phyloP scores from a whole-genome alignment of 2,888 invertebrate species.

The Leptinotarsa juncta region DNA sequence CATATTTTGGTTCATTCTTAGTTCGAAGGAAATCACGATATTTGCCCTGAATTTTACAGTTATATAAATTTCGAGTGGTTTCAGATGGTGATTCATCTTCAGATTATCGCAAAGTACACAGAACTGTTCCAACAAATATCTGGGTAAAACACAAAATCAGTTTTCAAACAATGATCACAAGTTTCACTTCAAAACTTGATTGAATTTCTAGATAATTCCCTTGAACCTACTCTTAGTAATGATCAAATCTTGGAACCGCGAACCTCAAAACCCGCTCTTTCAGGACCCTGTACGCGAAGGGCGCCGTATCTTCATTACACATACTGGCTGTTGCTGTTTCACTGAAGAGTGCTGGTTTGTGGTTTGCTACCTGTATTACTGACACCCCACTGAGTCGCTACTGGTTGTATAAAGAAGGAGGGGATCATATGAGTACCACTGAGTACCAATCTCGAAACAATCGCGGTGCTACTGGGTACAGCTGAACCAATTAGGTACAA shows the following conservation, averaged over 20 bases:
- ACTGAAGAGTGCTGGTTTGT: constrained; percentile 36
- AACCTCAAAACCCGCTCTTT: neutral
- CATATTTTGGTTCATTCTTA: no score
- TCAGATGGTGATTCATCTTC: no score
- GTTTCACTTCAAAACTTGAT: no score
- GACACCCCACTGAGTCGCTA: constrained; percentile 51
- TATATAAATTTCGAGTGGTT: no score
- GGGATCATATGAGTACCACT: constrained; percentile 42
- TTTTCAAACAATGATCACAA: no score
- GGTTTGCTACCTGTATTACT: constrained; percentile 50
- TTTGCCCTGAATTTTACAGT: no score
- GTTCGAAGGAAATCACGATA: no score
- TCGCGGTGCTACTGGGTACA: constrained; percentile 52
- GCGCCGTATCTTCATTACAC: constrained; percentile 12
- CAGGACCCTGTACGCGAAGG: constrained; percentile 5
- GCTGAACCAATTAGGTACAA: constrained; percentile 49
- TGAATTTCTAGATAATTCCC: no score
- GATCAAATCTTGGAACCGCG: neutral
- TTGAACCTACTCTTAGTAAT: no score
- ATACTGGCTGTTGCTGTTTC: constrained; percentile 34
- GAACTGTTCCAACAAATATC: no score
- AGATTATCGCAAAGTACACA: no score
- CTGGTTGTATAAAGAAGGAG: constrained; percentile 48
- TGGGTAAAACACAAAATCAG: no score
- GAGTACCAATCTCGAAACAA: constrained; percentile 37